A percentile compares a stretch with the other conserved stretches of the same genome.
phyloP scores from a whole-genome alignment of 64 coral and sea anemone species.

The Astreopora myriophthalma region DNA sequence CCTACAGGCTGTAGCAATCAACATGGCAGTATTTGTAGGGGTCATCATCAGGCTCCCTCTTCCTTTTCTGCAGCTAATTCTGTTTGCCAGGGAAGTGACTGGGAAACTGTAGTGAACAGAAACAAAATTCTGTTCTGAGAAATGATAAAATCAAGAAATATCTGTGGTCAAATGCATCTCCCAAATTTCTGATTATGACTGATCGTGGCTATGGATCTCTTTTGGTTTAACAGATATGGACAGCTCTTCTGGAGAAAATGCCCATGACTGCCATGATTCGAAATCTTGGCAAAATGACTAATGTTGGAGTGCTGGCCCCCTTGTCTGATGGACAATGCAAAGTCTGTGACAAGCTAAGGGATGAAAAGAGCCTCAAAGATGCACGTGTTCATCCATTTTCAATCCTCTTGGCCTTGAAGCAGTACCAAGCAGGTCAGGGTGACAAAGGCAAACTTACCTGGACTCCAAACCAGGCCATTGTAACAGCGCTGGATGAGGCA shows the following conservation, averaged over 20 bases:
- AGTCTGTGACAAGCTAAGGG: slow-evolving; percentile 50
- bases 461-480: slow-evolving; percentile 67
- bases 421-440: slow-evolving; percentile 79
- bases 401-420: slow-evolving; percentile 79
- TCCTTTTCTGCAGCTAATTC: too few species aligned
- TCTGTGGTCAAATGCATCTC: too few species aligned
- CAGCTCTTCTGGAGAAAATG: slow-evolving; percentile 95
- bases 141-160: too few species aligned
- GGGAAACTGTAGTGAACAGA: too few species aligned
- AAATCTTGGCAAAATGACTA: slow-evolving; percentile 95
- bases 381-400: slow-evolving; percentile 92
- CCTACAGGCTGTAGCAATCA: too few species aligned
- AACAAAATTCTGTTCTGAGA: too few species aligned
- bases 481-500: slow-evolving; percentile 77
- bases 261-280: slow-evolving; percentile 99
- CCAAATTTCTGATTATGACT: not conserved
- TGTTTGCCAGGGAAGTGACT: too few species aligned
- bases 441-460: slow-evolving; percentile 82
- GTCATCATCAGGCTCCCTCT: too few species aligned
- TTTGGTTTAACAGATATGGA: slow-evolving; percentile 71
- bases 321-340: slow-evolving; percentile 35
- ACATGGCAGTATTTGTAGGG: too few species aligned
- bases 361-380: slow-evolving; percentile 41
- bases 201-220: not conserved
- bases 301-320: slow-evolving; percentile 59